Evolutionary conservation across 2,113 vertebrate species (phyloP), one percentile per base, ranked within the genome.

Genomic region (Leptocoma aspasia): DNA sequence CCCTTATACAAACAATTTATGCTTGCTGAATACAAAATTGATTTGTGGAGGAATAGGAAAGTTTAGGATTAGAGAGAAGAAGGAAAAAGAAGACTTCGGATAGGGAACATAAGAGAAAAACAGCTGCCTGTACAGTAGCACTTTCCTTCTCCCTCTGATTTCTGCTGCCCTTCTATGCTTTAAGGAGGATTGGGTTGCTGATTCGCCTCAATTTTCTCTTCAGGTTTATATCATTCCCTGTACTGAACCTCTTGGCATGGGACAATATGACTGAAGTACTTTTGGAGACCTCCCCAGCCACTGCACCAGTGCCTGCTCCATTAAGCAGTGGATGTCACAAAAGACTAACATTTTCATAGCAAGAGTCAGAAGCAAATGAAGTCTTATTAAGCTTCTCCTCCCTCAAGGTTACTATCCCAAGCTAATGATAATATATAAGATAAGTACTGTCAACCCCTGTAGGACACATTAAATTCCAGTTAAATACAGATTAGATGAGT

Each of bases 351-450:
- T 83, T 92, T 81, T 86, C 60, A 50, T 13, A 54, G 64, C 37
- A 86, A 78, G 60, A 79, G 61, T 73, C 35, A 73, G 83, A 86
- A 81, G 65, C 37, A 92, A 81, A 92, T 91, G 42, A 83, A 92
- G 56, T 54, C 72, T 60, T 66, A 78, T 92, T 84, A 91, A 78
- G 59, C n/a, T 87, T 81, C 63, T 95, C 81, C 50, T 90, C 82
- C 85, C 82, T 90, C 82, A 93, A 95, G 89, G 95, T 90, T 87
- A 81, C 63, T 42, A 5, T 65, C 54, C 82, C 63, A 64, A 69
- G 19, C 12, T 94, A 96, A 89, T 77, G 61, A 86, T 45, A 84
- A 87, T 78, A 57, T 54, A 86, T 26, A 65, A 88, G 44, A 75
- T 30, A 16, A 84, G 61, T 91, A 72, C 49, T 73, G 61, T 84